A percentile compares a stretch with the other conserved stretches of the same genome.
phyloP scores from a whole-genome alignment of 2,888 invertebrate genomes.

The Hypomecis punctinalis region DNA sequence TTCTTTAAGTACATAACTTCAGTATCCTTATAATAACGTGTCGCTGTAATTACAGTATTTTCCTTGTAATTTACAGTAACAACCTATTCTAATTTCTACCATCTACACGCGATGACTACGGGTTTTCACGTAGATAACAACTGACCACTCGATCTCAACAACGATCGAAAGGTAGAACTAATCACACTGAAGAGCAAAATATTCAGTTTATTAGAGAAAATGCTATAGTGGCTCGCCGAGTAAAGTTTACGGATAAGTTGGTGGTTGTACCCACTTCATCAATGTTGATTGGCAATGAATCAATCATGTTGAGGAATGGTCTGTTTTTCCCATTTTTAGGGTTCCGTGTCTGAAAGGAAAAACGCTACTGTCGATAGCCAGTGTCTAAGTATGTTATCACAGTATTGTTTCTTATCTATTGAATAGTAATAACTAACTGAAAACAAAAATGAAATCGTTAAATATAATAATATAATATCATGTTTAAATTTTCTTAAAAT shows the following conservation, averaged over 20 bases:
- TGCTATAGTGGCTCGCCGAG: background rate
- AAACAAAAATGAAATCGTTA: no score
- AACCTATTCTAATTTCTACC: conserved; percentile 3
- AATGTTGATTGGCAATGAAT: conserved; percentile 15
- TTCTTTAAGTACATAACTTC: background rate
- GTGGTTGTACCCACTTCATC: conserved; percentile 9
- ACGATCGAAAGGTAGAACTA: background rate
- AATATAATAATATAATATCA: no score
- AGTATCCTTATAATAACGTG: background rate
- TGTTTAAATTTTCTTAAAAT: no score
- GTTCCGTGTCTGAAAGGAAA: no score
- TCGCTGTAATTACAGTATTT: conserved; percentile 4
- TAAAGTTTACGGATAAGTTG: background rate
- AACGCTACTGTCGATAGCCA: no score
- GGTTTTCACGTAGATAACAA: conserved; percentile 8
- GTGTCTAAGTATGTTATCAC: no score
- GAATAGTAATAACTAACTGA: no score
- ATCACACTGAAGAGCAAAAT: background rate
- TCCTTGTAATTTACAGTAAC: conserved; percentile 3
- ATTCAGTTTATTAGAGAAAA: background rate
- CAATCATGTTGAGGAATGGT: background rate
- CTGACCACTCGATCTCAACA: background rate
- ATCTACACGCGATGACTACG: conserved; percentile 9
- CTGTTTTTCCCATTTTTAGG: background rate
- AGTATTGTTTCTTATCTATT: no score